Evolutionary conservation across 2,113 vertebrate species (phyloP), one percentile per base, ranked within the genome.

Genomic region (Coregonus clupeaformis): DNA sequence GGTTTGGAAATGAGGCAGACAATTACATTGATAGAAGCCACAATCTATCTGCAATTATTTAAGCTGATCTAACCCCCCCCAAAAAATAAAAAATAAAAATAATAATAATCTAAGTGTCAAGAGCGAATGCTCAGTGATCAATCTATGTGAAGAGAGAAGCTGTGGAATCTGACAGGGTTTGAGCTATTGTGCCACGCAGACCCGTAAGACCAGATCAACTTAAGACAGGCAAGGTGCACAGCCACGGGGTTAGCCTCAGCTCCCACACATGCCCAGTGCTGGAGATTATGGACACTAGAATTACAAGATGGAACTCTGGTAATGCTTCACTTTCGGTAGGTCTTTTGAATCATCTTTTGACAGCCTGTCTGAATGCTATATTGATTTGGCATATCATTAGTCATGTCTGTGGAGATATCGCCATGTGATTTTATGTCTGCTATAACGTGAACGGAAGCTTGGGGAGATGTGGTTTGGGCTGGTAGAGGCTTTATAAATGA

Each of bases 81-180:
- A 6, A 32, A 32, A n/a, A n/a, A n/a, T 6, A 32, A 30, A 30
- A 30, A 30, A 30, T n/a, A n/a, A n/a, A n/a, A n/a, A n/a, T 27
- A 27, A 27, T 27, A 27, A 27, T 27, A 27, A 27, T 36, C 1
- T 36, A 7, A 9, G 36, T 74, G 75, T 90, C 90, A 89, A 84
- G 77, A 91, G 76, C 82, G 87, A 92, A 86, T 80, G 87, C 88
- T 87, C 86, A 80, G 84, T 87, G 80, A 84, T 92, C 89, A 78
- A 84, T 92, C 89, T 88, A 84, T 73, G 84, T 76, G 79, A 77
- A 24, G 63, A 45, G 70, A 83, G 82, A 81, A 80, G 42, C 74
- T 71, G 68, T 74, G n/a, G 82, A 72, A 88, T 88, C 78, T 88
- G 89, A 92, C 88, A 89, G 86, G 16, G 83, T 59, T 72, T 73